These are phyloP conservation scores for Lucilia sericata DNA, from an alignment of 1,140 invertebrate species.

Conservation along the genomic window DNA sequence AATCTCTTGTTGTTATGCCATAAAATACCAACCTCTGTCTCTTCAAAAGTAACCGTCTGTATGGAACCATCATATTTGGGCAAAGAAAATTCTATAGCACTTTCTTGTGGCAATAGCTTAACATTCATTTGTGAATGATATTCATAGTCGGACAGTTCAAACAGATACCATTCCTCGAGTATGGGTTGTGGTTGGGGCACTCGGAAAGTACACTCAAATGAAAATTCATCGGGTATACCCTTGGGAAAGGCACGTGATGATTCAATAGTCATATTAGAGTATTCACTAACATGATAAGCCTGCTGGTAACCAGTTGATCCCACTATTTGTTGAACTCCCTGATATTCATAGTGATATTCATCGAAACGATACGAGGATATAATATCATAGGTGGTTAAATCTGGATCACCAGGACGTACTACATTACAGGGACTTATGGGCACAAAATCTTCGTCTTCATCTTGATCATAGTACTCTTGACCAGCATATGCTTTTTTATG, in stretches of 20 bases:
- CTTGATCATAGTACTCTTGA: constrained; percentile 56
- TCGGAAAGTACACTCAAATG: constrained; percentile 77
- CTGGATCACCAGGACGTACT: constrained; percentile 78
- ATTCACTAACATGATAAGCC: constrained; percentile 79
- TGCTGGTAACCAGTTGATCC: constrained; percentile 82
- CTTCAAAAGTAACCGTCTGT: constrained; percentile 74
- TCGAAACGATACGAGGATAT: constrained; percentile 82
- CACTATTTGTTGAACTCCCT: constrained; percentile 76
- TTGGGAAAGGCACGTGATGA: constrained; percentile 71
- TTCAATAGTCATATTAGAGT: constrained; percentile 77
- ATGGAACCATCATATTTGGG: constrained; percentile 72
- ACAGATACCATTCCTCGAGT: constrained; percentile 75
- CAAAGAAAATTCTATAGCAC: constrained; percentile 75
- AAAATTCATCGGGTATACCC: constrained; percentile 80
- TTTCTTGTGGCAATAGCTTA: constrained; percentile 73
- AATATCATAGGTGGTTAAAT: constrained; percentile 83
- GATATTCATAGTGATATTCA: constrained; percentile 70
- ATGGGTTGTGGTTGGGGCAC: constrained; percentile 70
- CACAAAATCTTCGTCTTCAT: constrained; percentile 48
- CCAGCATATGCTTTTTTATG: not conserved
- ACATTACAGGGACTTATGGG: constrained; percentile 72
- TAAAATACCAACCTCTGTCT: constrained; percentile 69
- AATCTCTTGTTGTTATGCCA: too few relatives aligned
- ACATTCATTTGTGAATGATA: constrained; percentile 77
- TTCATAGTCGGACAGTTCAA: constrained; percentile 73